Percentiles rank a stretch among this genome's conserved stretches.
Conservation (phyloP, 2,113 vertebrate genomes). For the Stegostoma tigrinum region DNA sequence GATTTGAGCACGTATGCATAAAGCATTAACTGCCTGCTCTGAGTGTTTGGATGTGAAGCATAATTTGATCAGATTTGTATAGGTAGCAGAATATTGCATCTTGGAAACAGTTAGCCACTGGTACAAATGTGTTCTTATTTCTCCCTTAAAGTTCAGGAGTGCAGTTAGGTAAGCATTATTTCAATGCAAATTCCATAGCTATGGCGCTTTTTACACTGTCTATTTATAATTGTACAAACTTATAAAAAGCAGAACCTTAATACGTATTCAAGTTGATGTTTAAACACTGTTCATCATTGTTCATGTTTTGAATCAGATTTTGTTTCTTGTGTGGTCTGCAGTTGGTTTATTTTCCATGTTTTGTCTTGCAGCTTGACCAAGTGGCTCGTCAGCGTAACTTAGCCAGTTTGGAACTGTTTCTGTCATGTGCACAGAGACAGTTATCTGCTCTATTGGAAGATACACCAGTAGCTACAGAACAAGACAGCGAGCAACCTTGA, state of each 20-base stretch:
- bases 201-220: not conserved
- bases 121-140: not conserved
- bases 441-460: conserved; percentile 57
- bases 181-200: not conserved
- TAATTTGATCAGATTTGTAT: too few relatives aligned
- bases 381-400: conserved; percentile 60
- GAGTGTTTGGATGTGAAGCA: too few relatives aligned
- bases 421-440: conserved; percentile 71
- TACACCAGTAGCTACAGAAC: conserved; percentile 45
- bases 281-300: not conserved
- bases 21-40: not conserved
- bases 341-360: not conserved
- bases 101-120: not conserved
- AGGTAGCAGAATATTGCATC: not conserved
- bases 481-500: not conserved
- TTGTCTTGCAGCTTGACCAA: conserved; percentile 58
- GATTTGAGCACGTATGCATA: not conserved
- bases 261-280: not conserved
- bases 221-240: not conserved
- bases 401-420: conserved; percentile 67
- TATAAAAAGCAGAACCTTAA: not conserved
- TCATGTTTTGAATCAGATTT: not conserved
- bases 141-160: not conserved
- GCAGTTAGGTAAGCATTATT: not conserved
- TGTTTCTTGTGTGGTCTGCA: not conserved